Base-by-base conservation (phyloP, 1,140 invertebrate genomes). In the Lordiphosa clarofinis region DNA sequence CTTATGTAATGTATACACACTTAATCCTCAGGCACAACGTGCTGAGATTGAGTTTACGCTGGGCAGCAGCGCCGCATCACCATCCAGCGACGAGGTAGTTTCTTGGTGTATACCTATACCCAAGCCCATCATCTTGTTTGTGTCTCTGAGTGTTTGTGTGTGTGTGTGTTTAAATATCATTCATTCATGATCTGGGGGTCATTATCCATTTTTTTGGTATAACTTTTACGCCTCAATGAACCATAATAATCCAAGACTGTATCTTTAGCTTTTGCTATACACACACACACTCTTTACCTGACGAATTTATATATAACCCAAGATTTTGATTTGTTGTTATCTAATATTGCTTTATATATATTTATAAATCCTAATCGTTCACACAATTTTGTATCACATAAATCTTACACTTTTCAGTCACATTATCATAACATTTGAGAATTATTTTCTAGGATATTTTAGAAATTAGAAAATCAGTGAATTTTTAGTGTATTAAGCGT, bases 31-130 rank as follows among this genome's bases (percentile, higher is more conserved):
- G 96, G 96, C 92, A 92, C 95, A 95, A 91, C 95, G 95, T 89
- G 93, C 95, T 89, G 96, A 97, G 93, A 95, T 97, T 91, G 96
- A 96, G 90, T 95, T 95, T 89, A 94, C 94, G 90, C 96, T 96
- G 91, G 96, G 96, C 90, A 91, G 68, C 66, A 86, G 78, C 49
- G 63, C 44, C 36, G 42, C 81, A 74, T 69, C 73, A 68, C 58
- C 73, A 74, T 66, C 56, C 50, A 54, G 59, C 66, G 84, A 84
- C 78, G 84, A 76, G 73, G 66, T 87, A 74, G 65, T 63, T 73
- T 61, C 59, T 69, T 81, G 70, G 65, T 31, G 31, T 33, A 13
- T 46, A 7, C 42, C 11, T 28, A 40, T 13, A 33, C 13, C 24
- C 31, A 24, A 46, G 8, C 43, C 11, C 11, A 33, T 44, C 21